Conservation (phyloP, 2,113 vertebrate species). For the Corapipo altera region DNA sequence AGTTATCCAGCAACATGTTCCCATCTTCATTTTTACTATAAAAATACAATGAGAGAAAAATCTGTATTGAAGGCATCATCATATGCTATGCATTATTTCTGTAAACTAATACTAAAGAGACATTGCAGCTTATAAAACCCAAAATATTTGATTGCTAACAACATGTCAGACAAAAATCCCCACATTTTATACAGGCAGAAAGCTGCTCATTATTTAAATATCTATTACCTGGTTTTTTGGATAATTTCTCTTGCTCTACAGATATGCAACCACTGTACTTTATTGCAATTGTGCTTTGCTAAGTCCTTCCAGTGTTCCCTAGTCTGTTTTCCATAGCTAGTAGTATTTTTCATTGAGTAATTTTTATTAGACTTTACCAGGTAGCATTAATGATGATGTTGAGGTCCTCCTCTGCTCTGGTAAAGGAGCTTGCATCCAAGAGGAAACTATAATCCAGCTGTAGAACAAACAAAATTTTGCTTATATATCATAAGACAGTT, state of each 20-base stretch:
- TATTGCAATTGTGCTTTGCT: neutral
- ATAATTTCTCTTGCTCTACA: neutral
- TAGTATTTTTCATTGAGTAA: neutral
- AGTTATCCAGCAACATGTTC: constrained; percentile 76
- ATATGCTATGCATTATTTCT: neutral
- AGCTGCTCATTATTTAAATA: neutral
- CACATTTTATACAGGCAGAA: neutral
- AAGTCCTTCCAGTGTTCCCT: neutral
- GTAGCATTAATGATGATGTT: constrained; percentile 78
- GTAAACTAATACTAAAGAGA: neutral
- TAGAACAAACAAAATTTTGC: constrained; percentile 10
- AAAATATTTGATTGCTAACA: neutral
- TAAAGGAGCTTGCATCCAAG: constrained; percentile 87
- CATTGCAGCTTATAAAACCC: neutral
- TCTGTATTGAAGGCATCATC: neutral
- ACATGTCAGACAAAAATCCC: neutral
- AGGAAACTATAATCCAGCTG: constrained; percentile 89
- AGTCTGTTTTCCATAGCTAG: neutral
- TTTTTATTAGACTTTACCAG: constrained; percentile 77
- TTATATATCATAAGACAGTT: neutral
- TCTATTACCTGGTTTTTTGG: neutral
- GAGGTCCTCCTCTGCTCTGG: constrained; percentile 81
- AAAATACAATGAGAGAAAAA: neutral
- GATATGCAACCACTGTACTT: neutral
- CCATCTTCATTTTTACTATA: constrained; percentile 83